phyloP scores from a whole-genome alignment of 64 coral and sea anemone genomes.

The Actinia equina region DNA sequence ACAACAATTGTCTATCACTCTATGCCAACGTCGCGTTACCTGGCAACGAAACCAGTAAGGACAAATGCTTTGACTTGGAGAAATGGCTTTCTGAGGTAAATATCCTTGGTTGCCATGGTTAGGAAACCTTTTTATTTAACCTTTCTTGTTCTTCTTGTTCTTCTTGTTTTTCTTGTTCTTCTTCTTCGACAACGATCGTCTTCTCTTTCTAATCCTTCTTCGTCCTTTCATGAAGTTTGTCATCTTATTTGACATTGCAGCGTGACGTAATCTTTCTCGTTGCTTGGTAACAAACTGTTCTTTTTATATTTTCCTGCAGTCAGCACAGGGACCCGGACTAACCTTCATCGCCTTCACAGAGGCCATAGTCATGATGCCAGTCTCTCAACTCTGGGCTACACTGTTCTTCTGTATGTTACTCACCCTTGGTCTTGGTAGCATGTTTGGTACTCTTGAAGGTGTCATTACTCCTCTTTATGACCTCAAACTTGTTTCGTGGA shows the following conservation, averaged over 20 bases:
- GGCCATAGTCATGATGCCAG: constrained; percentile 22
- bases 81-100: constrained; percentile 54
- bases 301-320: constrained; percentile 24
- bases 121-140: not conserved
- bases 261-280: no score
- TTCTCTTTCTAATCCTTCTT: no score
- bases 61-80: constrained; percentile 48
- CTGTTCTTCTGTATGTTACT: constrained; percentile 47
- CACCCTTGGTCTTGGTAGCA: constrained; percentile 30
- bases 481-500: constrained; percentile 60
- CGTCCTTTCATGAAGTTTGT: not conserved
- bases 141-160: not conserved
- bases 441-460: constrained; percentile 43
- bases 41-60: constrained; percentile 21
- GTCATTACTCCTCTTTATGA: constrained; percentile 16
- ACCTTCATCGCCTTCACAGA: constrained; percentile 49
- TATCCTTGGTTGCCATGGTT: not conserved
- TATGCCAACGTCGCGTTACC: not conserved
- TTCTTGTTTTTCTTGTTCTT: not conserved
- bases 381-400: constrained; percentile 8
- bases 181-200: not conserved
- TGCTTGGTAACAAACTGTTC: not conserved
- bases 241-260: not conserved
- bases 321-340: constrained; percentile 47
- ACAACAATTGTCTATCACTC: constrained; percentile 9